Conservation (phyloP, 1,140 invertebrate genomes). For the Achatina immaculata region DNA sequence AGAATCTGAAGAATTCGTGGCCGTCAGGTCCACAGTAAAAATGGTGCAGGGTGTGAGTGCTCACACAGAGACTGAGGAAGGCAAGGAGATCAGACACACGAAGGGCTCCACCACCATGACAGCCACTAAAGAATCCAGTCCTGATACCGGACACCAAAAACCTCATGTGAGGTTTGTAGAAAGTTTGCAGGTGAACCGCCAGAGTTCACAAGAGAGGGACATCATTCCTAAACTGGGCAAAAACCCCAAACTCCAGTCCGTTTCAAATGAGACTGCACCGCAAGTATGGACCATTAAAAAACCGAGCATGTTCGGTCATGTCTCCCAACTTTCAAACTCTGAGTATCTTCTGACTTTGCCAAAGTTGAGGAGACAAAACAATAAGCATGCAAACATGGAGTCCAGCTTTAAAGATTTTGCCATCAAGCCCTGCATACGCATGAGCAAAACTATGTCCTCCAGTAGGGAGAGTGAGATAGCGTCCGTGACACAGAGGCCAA, state of each 20-base stretch:
- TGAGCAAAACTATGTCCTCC: constrained; percentile 54
- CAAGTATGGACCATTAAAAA: constrained; percentile 58
- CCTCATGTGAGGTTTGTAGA: constrained; percentile 41
- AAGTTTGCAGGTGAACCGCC: constrained; percentile 43
- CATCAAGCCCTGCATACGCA: constrained; percentile 57
- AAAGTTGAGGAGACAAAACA: constrained; percentile 48
- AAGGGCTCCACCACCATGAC: constrained; percentile 42
- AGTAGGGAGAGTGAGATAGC: constrained; percentile 45
- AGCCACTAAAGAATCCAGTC: constrained; percentile 50
- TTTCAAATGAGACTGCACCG: constrained; percentile 46
- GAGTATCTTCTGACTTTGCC: constrained; percentile 52
- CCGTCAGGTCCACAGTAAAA: constrained; percentile 6
- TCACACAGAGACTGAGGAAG: constrained; percentile 20
- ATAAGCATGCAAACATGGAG: constrained; percentile 54
- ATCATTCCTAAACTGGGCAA: constrained; percentile 24
- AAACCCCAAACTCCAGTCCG: constrained; percentile 28
- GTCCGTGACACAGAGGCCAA: background rate
- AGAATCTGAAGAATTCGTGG: background rate
- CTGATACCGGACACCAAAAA: constrained; percentile 10
- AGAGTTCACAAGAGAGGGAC: constrained; percentile 47
- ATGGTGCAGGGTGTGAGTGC: constrained; percentile 23
- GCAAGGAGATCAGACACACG: constrained; percentile 32
- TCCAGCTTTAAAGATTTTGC: constrained; percentile 58
- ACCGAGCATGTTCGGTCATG: constrained; percentile 62
- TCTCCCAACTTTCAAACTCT: constrained; percentile 55